Evolutionary conservation across 2,113 vertebrate species (phyloP).

Genomic region (Quiscalus mexicanus): DNA sequence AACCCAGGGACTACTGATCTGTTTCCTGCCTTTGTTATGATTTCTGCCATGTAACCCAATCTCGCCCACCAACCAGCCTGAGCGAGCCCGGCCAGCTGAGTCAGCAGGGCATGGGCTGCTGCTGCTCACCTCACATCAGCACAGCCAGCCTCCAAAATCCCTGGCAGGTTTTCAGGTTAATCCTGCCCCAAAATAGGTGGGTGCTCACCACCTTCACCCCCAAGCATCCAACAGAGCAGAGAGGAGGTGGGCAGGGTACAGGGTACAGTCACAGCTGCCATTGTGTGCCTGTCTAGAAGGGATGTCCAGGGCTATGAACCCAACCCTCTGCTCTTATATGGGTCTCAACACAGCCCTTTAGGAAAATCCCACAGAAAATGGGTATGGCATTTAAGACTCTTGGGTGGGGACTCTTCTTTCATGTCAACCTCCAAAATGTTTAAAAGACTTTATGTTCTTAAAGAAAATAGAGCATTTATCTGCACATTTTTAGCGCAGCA

Average conservation of each 20-base stretch:
- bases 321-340: neutral
- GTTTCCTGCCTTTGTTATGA: slow-evolving; percentile 94
- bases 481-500: neutral
- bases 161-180: slow-evolving; percentile 27
- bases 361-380: neutral
- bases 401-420: neutral
- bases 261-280: too few species aligned
- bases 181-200: neutral
- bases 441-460: neutral
- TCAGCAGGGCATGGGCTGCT: slow-evolving; percentile 80
- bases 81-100: slow-evolving; percentile 78
- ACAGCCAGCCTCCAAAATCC: slow-evolving; percentile 1
- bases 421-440: neutral
- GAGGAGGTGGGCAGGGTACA: neutral
- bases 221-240: neutral
- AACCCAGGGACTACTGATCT: slow-evolving; percentile 84
- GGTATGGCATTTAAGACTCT: neutral
- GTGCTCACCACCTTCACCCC: neutral
- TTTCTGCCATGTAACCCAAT: slow-evolving; percentile 85
- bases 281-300: neutral
- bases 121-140: neutral
- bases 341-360: neutral
- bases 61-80: slow-evolving; percentile 68
- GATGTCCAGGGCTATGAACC: neutral
- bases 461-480: neutral